phyloP scores from a whole-genome alignment of 2,797 vertebrate species.

The Sorex maritimensis region DNA sequence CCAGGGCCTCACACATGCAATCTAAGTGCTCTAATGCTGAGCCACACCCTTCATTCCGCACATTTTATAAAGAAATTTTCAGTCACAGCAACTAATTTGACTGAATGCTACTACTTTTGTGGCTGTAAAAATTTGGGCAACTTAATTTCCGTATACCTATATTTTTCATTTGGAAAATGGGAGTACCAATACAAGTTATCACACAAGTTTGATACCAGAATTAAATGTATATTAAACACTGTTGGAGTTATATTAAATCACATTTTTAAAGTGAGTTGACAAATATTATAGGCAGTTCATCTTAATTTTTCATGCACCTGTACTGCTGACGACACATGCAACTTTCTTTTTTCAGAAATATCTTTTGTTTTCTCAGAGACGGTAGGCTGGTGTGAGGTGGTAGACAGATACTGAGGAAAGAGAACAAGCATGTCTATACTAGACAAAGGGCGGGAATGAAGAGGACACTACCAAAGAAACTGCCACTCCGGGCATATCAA shows the following conservation, averaged over 20 bases:
- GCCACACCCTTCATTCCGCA: too few relatives aligned
- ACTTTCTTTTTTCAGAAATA: neutral
- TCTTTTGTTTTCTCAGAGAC: neutral
- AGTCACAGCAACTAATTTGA: neutral
- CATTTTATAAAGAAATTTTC: neutral
- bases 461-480: neutral
- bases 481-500: neutral
- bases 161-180: constrained; percentile 17
- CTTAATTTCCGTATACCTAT: neutral
- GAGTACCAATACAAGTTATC: neutral
- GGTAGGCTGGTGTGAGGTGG: neutral
- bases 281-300: neutral
- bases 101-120: neutral
- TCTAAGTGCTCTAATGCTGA: too few relatives aligned
- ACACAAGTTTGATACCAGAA: neutral
- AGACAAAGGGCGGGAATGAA: neutral
- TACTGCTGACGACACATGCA: neutral
- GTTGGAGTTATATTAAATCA: neutral
- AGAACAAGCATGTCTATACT: neutral
- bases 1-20: too few relatives aligned
- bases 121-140: neutral
- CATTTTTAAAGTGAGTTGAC: constrained; percentile 2
- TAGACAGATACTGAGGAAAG: neutral
- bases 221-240: neutral
- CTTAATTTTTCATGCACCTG: neutral